phyloP scores from a whole-genome alignment of 2,797 vertebrate genomes.

The Orestias chungarensis region DNA sequence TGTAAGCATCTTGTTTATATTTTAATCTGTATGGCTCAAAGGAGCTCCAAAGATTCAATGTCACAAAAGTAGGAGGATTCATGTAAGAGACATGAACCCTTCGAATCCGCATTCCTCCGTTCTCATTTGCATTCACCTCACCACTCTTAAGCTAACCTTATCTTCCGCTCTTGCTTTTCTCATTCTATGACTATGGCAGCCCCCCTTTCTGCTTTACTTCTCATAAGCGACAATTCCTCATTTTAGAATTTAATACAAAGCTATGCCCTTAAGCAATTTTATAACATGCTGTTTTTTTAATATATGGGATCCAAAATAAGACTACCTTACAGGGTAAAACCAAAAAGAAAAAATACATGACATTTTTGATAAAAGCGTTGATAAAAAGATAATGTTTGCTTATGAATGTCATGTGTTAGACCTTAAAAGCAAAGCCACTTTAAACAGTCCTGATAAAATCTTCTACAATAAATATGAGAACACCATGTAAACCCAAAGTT shows the following conservation, averaged over 20 bases:
- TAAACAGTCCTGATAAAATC: conserved; percentile 11
- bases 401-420: background rate
- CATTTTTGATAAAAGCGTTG: conserved; percentile 3
- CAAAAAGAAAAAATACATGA: conserved; percentile 13
- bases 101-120: conserved; percentile 26
- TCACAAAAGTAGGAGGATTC: conserved; percentile 54
- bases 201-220: conserved; percentile 1
- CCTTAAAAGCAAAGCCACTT: background rate
- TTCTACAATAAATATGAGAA: conserved; percentile 13
- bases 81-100: conserved; percentile 56
- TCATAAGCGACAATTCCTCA: conserved; percentile 12
- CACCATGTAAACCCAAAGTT: background rate
- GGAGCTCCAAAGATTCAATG: conserved; percentile 46
- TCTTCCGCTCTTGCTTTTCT: conserved; percentile 25
- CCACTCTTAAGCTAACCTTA: conserved; percentile 22
- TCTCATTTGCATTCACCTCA: conserved; percentile 44
- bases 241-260: conserved; percentile 9
- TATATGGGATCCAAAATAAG: conserved; percentile 23
- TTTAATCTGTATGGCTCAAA: conserved; percentile 35
- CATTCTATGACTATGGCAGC: conserved; percentile 4
- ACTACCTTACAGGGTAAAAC: background rate
- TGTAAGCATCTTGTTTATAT: conserved; percentile 44
- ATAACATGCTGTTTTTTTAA: background rate
- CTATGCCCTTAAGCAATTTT: background rate
- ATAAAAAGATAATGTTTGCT: background rate